Conservation (phyloP, 30 jellyfish, hydroid and myxozoan species). For the Phacellophora camtschatica region DNA sequence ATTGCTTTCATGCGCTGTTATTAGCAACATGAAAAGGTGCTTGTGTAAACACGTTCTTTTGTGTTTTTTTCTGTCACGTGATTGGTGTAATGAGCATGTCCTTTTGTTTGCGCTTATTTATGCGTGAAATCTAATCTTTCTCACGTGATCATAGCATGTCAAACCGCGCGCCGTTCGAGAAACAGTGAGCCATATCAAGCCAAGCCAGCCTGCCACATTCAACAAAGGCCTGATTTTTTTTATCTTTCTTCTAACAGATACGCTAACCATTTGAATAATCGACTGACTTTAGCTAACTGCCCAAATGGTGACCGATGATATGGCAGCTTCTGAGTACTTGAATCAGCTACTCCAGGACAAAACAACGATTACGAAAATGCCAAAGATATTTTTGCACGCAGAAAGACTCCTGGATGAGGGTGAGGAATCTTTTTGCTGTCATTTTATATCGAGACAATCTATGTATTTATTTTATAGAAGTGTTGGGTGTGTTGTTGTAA, state of each 20-base stretch:
- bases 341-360: conserved; percentile 93
- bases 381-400: conserved; percentile 94
- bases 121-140: conserved; percentile 44
- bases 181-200: background rate
- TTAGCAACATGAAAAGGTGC: conserved; percentile 20
- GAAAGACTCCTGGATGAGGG: conserved; percentile 99
- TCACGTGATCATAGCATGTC: conserved; percentile 65
- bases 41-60: background rate
- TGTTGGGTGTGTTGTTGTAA: no score
- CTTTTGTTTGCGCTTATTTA: conserved; percentile 57
- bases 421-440: no score
- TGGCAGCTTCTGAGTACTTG: conserved; percentile 97
- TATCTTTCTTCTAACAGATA: conserved; percentile 35
- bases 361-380: conserved; percentile 96
- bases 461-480: no score
- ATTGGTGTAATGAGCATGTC: conserved; percentile 9
- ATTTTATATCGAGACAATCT: no score
- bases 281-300: conserved; percentile 53
- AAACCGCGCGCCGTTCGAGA: conserved; percentile 66
- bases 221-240: conserved; percentile 1
- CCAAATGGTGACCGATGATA: conserved; percentile 91
- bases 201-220: conserved; percentile 16
- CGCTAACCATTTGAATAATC: conserved; percentile 40
- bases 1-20: background rate
- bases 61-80: conserved; percentile 27